Base-by-base conservation (phyloP, 2,113 vertebrate species). In the Mustela lutreola region DNA sequence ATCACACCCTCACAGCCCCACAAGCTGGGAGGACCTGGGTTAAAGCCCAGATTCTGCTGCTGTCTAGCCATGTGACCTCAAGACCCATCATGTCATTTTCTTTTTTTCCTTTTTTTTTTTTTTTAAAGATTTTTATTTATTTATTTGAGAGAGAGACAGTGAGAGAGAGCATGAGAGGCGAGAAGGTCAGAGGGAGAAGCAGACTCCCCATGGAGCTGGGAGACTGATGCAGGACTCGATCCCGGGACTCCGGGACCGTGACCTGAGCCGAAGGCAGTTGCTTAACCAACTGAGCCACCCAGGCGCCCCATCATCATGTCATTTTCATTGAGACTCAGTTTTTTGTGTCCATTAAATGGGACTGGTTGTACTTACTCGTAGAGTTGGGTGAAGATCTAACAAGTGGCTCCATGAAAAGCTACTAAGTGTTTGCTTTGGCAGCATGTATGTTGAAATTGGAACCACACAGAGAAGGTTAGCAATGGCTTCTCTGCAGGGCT, bases 261-360 rank as follows among this genome's bases (percentile, higher is more conserved):
- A 36, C 36, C 36, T 36, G 36, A 36, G 36, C 36, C 36, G 2
- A 36, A 36, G 36, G 36, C 36, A 36, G 36, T 36, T 36, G 36
- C 36, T 36, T 36, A 36, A 36, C 36, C 36, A 36, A 36, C 36
- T 36, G 36, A 36, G 36, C 36, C 36, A 36, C 36, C 36, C 36
- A 36, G 36, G 36, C 36, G 36, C 36, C 36, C 36, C 36, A 36
- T 36, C 2, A 31, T 6, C 4, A 4, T 85, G 9, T 56, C 26
- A 36, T 1, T 88, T 88, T 94, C n/a, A 48, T 7, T 83, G 39
- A 48, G 42, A 82, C 18, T 91, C 12, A 62, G 33, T 85, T 94
- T 90, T 92, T 84, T 94, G 94, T 87, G 88, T 91, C 48, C 67
- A 31, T 91, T 62, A 84, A 31, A 28, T 85, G 63, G 65, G 4